A percentile compares a stretch with the other conserved stretches of the same genome.
These are phyloP conservation scores for Erynnis tages DNA, from an alignment of 2,888 invertebrate species.

Conservation along the genomic window DNA sequence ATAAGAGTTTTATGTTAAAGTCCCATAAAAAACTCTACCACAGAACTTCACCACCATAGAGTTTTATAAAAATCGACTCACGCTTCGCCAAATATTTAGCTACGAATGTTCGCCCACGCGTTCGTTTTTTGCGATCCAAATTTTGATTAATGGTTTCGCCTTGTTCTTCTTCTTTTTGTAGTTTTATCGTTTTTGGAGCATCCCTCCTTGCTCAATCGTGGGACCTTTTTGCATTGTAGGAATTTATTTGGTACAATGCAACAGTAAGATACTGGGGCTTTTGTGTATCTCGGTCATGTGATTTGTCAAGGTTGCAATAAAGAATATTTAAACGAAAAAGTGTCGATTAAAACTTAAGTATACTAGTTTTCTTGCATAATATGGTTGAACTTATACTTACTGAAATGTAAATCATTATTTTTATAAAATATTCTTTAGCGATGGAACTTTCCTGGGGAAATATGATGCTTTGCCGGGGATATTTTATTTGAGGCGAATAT, in stretches of 20 bases:
- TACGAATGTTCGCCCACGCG: conserved; percentile 53
- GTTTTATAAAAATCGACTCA: conserved; percentile 10
- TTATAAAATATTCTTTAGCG: too few relatives aligned
- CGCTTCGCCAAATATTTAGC: conserved; percentile 32
- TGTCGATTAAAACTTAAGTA: neutral
- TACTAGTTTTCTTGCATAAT: too few relatives aligned
- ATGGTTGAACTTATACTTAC: too few relatives aligned
- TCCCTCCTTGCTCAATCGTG: conserved; percentile 44
- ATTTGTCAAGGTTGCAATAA: conserved; percentile 11
- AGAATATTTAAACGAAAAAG: neutral
- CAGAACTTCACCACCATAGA: too few relatives aligned
- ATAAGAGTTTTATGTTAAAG: too few relatives aligned
- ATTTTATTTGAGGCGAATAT: too few relatives aligned
- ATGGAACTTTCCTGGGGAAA: too few relatives aligned
- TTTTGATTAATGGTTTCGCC: conserved; percentile 65
- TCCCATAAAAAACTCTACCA: neutral
- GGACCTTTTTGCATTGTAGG: conserved; percentile 20
- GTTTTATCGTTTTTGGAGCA: conserved; percentile 67
- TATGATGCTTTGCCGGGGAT: too few relatives aligned
- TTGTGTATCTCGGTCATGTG: conserved; percentile 3
- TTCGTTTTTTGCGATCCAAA: conserved; percentile 64
- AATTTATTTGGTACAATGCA: conserved; percentile 20
- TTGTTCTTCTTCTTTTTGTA: conserved; percentile 45
- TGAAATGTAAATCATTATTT: too few relatives aligned
- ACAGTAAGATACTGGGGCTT: neutral